Evolutionary conservation across 2,113 vertebrate genomes (phyloP), one percentile per base, ranked within the genome.

Genomic region (Smithornis capensis): DNA sequence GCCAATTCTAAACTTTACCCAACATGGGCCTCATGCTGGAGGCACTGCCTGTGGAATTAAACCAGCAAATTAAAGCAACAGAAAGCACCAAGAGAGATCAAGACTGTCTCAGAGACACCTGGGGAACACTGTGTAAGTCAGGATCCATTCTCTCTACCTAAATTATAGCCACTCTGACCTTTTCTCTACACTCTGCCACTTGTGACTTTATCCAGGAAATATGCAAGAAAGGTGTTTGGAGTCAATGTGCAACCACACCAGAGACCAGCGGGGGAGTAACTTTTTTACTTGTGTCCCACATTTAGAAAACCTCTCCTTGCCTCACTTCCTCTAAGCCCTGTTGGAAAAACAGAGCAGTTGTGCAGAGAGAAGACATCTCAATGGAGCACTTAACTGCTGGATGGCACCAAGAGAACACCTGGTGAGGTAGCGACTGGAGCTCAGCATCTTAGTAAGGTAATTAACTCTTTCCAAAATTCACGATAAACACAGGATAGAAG

Each of bases 391-490:
- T 37, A 19, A 22, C 44, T 3, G 8, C 56, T 38, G 5, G 2
- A 7, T 76, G 59, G 63, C 63, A 83, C 25, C 29, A 33, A 71
- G 70, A 69, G 62, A 40, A 23, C 79, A 71, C 50, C 49, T 80
- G 68, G 40, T 74, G 68, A 50, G 62, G 57, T 83, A 55, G 33
- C 6, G 12, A 4, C 62, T 42, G 67, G 40, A 89, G 76, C 63
- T 69, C 24, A 56, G 68, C 76, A 62, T 64, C 50, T 65, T 55
- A 55, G 63, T 62, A 87, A 77, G 83, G 83, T 47, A 28, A 87
- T 91, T 62, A 94, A 25, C 63, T 77, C 25, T 33, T 77, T 31
- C 53, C 56, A 78, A 69, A 96, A 83, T 53, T n/a, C 19, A 25
- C 53, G 64, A 65, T 86, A 53, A 89, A 67, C 45, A 59, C 21